These are phyloP conservation scores for Marisa cornuarietis DNA, from an alignment of 1,140 invertebrate genomes.

Conservation along the genomic window DNA sequence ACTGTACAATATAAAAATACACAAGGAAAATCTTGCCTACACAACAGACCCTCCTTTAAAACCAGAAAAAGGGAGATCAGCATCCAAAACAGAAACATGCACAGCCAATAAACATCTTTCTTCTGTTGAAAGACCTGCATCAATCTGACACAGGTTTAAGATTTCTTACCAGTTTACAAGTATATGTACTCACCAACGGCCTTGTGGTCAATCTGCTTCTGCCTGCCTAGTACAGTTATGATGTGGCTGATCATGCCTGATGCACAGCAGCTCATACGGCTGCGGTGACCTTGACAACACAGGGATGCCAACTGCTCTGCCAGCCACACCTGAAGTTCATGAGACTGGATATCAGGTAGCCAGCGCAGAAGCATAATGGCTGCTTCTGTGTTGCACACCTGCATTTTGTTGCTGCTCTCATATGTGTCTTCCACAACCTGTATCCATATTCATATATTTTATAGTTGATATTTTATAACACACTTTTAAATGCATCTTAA, in stretches of 20 bases:
- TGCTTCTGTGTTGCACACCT: constrained; percentile 54
- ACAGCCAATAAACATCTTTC: not conserved
- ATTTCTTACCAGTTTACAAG: not conserved
- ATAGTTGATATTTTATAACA: no score
- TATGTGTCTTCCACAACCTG: constrained; percentile 55
- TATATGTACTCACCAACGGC: constrained; percentile 51
- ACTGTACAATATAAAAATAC: no score
- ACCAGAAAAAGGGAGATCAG: no score
- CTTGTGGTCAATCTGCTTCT: constrained; percentile 47
- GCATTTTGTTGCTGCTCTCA: constrained; percentile 32
- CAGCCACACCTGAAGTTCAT: constrained; percentile 55
- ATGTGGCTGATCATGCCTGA: constrained; percentile 57
- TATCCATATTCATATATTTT: no score
- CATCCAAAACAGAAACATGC: not conserved
- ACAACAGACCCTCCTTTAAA: no score
- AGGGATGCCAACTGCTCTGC: constrained; percentile 46
- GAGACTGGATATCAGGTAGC: constrained; percentile 61
- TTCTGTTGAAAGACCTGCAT: no score
- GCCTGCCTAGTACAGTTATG: constrained; percentile 40
- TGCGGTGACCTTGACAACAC: constrained; percentile 49
- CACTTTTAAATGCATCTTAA: no score
- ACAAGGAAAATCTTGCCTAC: no score
- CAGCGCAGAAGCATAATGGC: constrained; percentile 59
- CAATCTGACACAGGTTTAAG: not conserved
- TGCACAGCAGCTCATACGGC: constrained; percentile 59